phyloP scores from a whole-genome alignment of 1,140 invertebrate genomes.

The Drosophila sechellia region DNA sequence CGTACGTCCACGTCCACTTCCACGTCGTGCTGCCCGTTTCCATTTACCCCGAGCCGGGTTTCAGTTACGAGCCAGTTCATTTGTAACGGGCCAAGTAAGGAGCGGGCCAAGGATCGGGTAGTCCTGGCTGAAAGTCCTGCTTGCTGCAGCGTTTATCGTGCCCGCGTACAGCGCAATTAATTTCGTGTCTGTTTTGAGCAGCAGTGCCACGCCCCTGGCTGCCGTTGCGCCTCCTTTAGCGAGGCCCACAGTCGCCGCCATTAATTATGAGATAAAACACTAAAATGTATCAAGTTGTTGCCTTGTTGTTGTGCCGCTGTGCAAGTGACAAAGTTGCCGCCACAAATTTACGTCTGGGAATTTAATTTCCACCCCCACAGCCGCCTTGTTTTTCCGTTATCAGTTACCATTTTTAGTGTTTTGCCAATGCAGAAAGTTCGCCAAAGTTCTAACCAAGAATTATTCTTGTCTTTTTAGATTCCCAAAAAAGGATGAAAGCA shows the following conservation, averaged over 20 bases:
- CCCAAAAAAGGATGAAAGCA: slow-evolving; percentile 3
- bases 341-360: slow-evolving; percentile 73
- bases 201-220: slow-evolving; percentile 47
- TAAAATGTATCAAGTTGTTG: slow-evolving; percentile 82
- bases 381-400: slow-evolving; percentile 35
- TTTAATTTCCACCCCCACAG: slow-evolving; percentile 41
- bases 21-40: not conserved
- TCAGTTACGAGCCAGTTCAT: slow-evolving; percentile 72
- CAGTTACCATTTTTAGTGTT: slow-evolving; percentile 51
- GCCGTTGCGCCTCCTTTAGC: slow-evolving; percentile 10
- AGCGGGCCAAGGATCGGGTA: slow-evolving; percentile 5
- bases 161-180: slow-evolving; percentile 79
- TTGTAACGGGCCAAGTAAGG: slow-evolving; percentile 62
- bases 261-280: slow-evolving; percentile 83
- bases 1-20: slow-evolving; percentile 1
- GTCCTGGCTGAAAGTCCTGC: slow-evolving; percentile 10
- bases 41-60: slow-evolving; percentile 20
- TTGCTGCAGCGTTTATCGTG: slow-evolving; percentile 68
- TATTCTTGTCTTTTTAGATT: slow-evolving; percentile 29
- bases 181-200: slow-evolving; percentile 77
- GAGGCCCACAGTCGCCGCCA: slow-evolving; percentile 55
- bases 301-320: slow-evolving; percentile 25
- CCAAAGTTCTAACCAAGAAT: slow-evolving; percentile 26
- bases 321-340: slow-evolving; percentile 73
- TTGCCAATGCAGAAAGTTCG: slow-evolving; percentile 17